phyloP scores from a whole-genome alignment of 1,140 invertebrate species.

The Mamestra configurata region DNA sequence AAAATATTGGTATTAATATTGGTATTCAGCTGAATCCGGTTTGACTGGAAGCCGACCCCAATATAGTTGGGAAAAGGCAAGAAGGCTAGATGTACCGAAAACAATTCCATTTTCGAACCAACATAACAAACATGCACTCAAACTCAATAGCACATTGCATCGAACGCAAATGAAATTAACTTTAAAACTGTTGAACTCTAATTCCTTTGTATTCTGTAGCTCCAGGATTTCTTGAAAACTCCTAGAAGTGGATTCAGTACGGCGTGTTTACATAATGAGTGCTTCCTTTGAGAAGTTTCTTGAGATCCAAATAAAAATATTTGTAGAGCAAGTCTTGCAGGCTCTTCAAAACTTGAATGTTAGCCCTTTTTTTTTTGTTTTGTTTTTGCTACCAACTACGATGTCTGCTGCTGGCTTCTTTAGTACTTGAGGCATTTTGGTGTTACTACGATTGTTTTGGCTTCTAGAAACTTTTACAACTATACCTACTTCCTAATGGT shows the following conservation, averaged over 20 bases:
- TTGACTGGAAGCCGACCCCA: too few relatives aligned
- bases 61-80: too few relatives aligned
- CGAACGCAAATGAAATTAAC: too few relatives aligned
- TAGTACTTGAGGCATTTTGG: not conserved
- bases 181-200: conserved; percentile 7
- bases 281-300: conserved; percentile 31
- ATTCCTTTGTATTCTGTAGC: conserved; percentile 14
- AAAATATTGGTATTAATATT: too few relatives aligned
- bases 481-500: too few relatives aligned
- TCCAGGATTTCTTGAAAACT: conserved; percentile 15
- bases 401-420: not conserved
- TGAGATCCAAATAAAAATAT: conserved; percentile 40
- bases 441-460: too few relatives aligned
- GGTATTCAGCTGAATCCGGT: too few relatives aligned
- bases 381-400: not conserved
- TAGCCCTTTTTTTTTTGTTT: not conserved
- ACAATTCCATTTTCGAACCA: too few relatives aligned
- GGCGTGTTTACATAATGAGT: conserved; percentile 44
- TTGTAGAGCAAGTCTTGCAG: not conserved
- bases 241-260: conserved; percentile 12
- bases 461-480: too few relatives aligned
- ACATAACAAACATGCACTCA: too few relatives aligned
- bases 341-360: conserved; percentile 9
- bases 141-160: not conserved
- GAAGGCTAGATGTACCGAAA: too few relatives aligned